phyloP scores from a whole-genome alignment of 2,113 vertebrate genomes.

The Diphyllodes magnificus region DNA sequence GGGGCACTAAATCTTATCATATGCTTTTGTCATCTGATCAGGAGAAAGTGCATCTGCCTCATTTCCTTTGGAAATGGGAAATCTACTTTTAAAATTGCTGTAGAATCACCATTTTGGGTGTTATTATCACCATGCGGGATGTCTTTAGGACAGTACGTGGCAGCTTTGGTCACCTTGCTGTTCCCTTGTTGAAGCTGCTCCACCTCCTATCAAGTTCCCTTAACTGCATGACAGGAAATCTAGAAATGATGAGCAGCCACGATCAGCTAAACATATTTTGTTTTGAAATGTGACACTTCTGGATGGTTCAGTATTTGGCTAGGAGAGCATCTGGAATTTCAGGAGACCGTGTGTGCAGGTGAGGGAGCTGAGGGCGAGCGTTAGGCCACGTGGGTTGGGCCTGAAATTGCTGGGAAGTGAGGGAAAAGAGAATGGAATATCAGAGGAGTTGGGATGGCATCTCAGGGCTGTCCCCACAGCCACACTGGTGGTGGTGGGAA shows the following conservation, averaged over 20 bases:
- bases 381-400: fast-evolving
- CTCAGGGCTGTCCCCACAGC: background rate
- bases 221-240: background rate
- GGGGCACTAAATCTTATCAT: background rate
- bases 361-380: fast-evolving
- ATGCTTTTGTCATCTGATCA: background rate
- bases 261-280: fast-evolving
- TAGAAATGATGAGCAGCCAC: background rate
- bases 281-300: background rate
- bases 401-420: background rate
- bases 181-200: background rate
- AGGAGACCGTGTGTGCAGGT: background rate
- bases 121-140: background rate
- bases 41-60: background rate
- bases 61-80: background rate
- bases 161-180: background rate
- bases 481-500: fast-evolving
- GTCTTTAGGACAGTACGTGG: background rate
- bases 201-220: background rate
- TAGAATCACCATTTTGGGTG: background rate
- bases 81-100: background rate
- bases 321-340: background rate
- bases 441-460: background rate
- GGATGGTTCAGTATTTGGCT: background rate
- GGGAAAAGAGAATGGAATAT: background rate